These are phyloP conservation scores for Etheostoma nigrum DNA, from an alignment of 2,797 vertebrate genomes.

Conservation along the genomic window DNA sequence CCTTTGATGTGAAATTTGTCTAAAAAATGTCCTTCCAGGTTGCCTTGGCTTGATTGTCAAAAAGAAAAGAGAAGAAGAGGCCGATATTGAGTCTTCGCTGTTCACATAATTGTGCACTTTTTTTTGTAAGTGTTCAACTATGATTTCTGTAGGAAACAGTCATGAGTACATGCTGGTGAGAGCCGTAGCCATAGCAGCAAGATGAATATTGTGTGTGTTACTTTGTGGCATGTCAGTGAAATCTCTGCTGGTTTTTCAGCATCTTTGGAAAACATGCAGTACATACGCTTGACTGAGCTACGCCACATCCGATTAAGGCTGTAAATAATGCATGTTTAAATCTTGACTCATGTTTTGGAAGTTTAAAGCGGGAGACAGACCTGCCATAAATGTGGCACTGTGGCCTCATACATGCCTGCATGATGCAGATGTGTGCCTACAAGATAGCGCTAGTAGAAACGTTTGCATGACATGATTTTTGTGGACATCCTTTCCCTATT, in stretches of 20 bases:
- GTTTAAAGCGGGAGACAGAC: slow-evolving; percentile 59
- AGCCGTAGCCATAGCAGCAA: slow-evolving; percentile 47
- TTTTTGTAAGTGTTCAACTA: slow-evolving; percentile 19
- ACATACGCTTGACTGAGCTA: slow-evolving; percentile 61
- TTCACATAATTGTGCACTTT: slow-evolving; percentile 36
- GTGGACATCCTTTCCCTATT: slow-evolving; percentile 3
- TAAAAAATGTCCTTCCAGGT: slow-evolving; percentile 46
- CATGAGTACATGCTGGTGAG: slow-evolving; percentile 15
- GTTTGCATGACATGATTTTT: slow-evolving; percentile 32
- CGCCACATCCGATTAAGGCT: slow-evolving; percentile 65
- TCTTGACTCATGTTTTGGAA: slow-evolving; percentile 67
- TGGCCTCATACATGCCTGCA: slow-evolving; percentile 17
- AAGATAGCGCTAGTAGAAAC: slow-evolving; percentile 4
- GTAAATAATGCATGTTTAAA: slow-evolving; percentile 74
- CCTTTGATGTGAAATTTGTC: slow-evolving; percentile 66
- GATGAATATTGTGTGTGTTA: slow-evolving; percentile 65
- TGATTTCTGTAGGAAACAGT: slow-evolving; percentile 32
- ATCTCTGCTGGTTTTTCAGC: slow-evolving; percentile 70
- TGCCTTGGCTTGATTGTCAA: slow-evolving; percentile 31
- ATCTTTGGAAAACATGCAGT: slow-evolving; percentile 52
- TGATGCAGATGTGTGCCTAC: slow-evolving; percentile 35
- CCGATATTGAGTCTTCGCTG: slow-evolving; percentile 14
- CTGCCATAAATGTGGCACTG: slow-evolving; percentile 44
- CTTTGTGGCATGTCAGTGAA: slow-evolving; percentile 63
- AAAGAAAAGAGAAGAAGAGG: slow-evolving; percentile 19